phyloP scores from a whole-genome alignment of 2,888 invertebrate genomes.

The Ligdia adustata region DNA sequence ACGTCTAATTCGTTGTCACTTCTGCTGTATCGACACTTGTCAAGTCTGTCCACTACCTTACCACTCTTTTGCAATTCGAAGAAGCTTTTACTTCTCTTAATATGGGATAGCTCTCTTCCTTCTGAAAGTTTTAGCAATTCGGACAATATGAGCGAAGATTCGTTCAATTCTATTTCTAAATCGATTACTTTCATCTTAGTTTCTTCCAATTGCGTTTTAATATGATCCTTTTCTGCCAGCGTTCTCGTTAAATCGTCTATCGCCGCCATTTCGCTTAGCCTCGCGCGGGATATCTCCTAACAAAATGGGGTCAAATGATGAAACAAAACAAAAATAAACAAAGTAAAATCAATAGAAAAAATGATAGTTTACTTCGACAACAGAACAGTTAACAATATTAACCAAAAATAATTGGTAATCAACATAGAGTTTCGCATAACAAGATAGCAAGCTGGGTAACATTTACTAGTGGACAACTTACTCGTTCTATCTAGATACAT shows the following conservation, averaged over 20 bases:
- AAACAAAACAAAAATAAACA: conserved; percentile 67
- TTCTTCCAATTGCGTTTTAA: conserved; percentile 69
- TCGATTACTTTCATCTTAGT: conserved; percentile 76
- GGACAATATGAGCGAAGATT: conserved; percentile 78
- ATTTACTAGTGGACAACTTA: conserved; percentile 80
- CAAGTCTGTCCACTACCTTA: conserved; percentile 84
- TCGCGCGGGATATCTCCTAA: conserved; percentile 72
- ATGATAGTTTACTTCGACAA: conserved; percentile 66
- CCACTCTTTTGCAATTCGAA: conserved; percentile 82
- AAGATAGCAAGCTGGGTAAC: conserved; percentile 77
- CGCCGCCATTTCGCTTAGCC: conserved; percentile 67
- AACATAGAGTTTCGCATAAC: conserved; percentile 73
- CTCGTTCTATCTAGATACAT: conserved; percentile 78
- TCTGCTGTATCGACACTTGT: conserved; percentile 76
- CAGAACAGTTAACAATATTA: conserved; percentile 71
- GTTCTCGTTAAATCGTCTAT: conserved; percentile 65
- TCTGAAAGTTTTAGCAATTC: conserved; percentile 78
- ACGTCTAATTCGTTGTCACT: conserved; percentile 70
- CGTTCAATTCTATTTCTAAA: conserved; percentile 80
- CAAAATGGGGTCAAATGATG: conserved; percentile 60
- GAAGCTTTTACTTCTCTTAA: conserved; percentile 75
- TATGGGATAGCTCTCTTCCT: conserved; percentile 59
- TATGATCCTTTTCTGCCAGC: conserved; percentile 61
- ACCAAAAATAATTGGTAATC: conserved; percentile 61
- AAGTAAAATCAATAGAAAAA: conserved; percentile 53